Evolutionary conservation across 2,888 invertebrate genomes (phyloP).

Genomic region (Neoitamus cyanurus): DNA sequence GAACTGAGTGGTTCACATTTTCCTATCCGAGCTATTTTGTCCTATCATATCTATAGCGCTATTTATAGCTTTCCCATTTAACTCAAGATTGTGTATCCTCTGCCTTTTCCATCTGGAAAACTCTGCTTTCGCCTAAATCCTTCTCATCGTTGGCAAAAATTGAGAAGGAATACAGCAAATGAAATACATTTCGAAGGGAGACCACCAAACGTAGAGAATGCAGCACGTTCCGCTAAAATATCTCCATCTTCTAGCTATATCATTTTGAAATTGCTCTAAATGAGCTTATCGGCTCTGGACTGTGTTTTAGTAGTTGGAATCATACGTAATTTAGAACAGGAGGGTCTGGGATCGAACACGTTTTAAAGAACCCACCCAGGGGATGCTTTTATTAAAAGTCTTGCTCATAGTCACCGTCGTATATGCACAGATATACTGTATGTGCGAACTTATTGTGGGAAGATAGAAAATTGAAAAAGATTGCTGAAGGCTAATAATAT

Average conservation of each 20-base stretch:
- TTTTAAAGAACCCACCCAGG: neutral
- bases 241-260: neutral
- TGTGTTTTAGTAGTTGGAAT: neutral
- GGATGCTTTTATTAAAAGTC: neutral
- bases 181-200: neutral
- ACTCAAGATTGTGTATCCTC: neutral
- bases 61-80: neutral
- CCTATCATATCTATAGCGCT: neutral
- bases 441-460: neutral
- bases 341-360: neutral
- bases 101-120: neutral
- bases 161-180: neutral
- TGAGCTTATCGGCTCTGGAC: conserved; percentile 24
- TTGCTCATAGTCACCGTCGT: neutral
- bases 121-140: neutral
- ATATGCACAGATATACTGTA: neutral
- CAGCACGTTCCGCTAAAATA: neutral
- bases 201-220: neutral
- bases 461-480: neutral
- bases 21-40: neutral
- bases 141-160: neutral
- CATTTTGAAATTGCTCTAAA: conserved; percentile 24
- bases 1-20: neutral
- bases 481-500: neutral
- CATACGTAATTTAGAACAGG: neutral